These are phyloP conservation scores for Thereva nobilitata DNA, from an alignment of 2,888 invertebrate species.

Conservation along the genomic window DNA sequence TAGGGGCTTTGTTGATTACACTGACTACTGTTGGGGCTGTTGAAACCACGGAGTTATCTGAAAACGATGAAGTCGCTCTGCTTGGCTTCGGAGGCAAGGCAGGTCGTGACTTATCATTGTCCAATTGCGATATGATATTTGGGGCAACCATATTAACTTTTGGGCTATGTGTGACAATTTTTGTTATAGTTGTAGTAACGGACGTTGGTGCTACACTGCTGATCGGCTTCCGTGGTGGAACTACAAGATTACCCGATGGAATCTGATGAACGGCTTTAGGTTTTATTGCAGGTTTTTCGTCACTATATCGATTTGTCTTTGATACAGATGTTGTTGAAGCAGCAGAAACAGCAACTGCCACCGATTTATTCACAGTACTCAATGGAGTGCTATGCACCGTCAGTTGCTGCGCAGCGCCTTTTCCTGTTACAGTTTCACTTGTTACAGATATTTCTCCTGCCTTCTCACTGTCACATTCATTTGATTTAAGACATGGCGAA, in stretches of 20 bases:
- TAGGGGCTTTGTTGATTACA: constrained; percentile 46
- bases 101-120: constrained; percentile 68
- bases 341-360: constrained; percentile 53
- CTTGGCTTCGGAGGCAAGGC: constrained; percentile 82
- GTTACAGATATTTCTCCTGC: constrained; percentile 49
- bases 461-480: constrained; percentile 48
- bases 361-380: constrained; percentile 56
- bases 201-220: constrained; percentile 84
- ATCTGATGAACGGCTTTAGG: constrained; percentile 56
- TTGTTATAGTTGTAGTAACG: constrained; percentile 58
- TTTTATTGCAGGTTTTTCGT: constrained; percentile 49
- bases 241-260: constrained; percentile 52
- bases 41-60: constrained; percentile 15
- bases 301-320: constrained; percentile 38
- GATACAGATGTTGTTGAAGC: constrained; percentile 46
- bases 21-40: constrained; percentile 45
- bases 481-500: constrained; percentile 39
- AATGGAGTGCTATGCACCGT: constrained; percentile 64
- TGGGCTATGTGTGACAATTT: constrained; percentile 57
- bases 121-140: constrained; percentile 54
- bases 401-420: constrained; percentile 56
- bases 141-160: constrained; percentile 61
- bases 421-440: constrained; percentile 49
- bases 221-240: constrained; percentile 74
- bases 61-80: constrained; percentile 47